phyloP scores from a whole-genome alignment of 2,888 invertebrate genomes.

The Thecophora atra region DNA sequence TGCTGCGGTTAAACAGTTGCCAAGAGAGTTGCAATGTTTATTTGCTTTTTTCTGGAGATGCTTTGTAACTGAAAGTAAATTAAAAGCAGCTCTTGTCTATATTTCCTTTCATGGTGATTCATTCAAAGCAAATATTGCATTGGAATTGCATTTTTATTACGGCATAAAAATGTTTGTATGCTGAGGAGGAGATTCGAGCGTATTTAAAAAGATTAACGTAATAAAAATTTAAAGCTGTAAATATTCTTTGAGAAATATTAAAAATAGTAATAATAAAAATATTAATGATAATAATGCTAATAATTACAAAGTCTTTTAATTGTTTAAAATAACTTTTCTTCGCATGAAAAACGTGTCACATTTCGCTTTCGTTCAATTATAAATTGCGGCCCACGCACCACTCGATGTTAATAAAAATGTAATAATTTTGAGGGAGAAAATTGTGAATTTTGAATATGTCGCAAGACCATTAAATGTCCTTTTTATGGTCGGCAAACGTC shows the following conservation, averaged over 20 bases:
- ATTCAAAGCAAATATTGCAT: neutral
- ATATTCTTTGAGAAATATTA: no score
- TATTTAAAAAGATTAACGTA: neutral
- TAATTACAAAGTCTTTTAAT: no score
- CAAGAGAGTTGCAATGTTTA: neutral
- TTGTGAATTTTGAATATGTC: constrained; percentile 30
- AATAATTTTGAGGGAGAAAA: constrained; percentile 19
- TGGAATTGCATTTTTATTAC: neutral
- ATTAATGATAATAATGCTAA: no score
- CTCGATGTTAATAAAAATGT: constrained; percentile 30
- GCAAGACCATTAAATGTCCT: neutral
- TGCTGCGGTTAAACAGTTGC: no score
- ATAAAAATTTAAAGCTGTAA: no score
- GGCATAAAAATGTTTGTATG: neutral
- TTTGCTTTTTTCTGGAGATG: neutral
- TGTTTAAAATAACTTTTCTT: neutral
- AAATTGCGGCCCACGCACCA: constrained; percentile 24
- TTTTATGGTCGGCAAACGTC: neutral
- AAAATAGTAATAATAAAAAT: no score
- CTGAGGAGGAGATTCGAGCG: neutral
- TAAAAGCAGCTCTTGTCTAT: neutral
- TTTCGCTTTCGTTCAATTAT: constrained; percentile 19
- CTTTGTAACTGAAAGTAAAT: neutral
- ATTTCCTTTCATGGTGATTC: no score
- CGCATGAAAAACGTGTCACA: neutral